phyloP scores from a whole-genome alignment of 2,797 vertebrate species.

The Urophycis tenuis region DNA sequence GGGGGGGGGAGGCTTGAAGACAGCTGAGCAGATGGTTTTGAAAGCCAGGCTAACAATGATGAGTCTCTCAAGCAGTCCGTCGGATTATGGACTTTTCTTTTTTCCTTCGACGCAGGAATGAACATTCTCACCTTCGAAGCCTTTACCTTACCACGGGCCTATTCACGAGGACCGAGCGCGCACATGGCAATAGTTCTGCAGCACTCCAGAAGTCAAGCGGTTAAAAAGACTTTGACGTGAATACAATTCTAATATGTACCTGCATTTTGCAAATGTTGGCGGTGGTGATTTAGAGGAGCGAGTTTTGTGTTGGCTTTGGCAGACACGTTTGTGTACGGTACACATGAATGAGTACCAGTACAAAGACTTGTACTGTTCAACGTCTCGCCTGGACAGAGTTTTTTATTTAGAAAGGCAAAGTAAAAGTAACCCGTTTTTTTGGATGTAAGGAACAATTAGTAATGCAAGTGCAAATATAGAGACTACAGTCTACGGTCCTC shows the following conservation, averaged over 20 bases:
- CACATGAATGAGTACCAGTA: neutral
- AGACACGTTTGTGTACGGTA: neutral
- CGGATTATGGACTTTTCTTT: slow-evolving; percentile 62
- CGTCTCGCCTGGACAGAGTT: neutral
- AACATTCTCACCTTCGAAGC: slow-evolving; percentile 60
- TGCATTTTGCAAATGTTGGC: neutral
- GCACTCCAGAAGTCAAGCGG: neutral
- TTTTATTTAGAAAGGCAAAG: too few relatives aligned
- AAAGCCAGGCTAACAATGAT: slow-evolving; percentile 53
- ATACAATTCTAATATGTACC: neutral
- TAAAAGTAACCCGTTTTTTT: too few relatives aligned
- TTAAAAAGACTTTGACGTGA: neutral
- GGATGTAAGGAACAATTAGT: too few relatives aligned
- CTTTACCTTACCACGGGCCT: slow-evolving; percentile 16
- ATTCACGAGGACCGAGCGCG: neutral
- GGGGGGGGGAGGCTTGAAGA: slow-evolving; percentile 43
- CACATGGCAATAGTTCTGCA: neutral
- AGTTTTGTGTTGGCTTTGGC: neutral
- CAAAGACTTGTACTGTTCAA: neutral
- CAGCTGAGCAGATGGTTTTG: slow-evolving; percentile 68
- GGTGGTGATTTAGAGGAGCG: neutral
- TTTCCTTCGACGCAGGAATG: slow-evolving; percentile 38
- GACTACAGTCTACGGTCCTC: slow-evolving; percentile 21
- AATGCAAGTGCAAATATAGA: slow-evolving; percentile 22
- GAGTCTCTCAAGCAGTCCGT: slow-evolving; percentile 66